phyloP scores from a whole-genome alignment of 2,113 vertebrate species.

The Buteo buteo region DNA sequence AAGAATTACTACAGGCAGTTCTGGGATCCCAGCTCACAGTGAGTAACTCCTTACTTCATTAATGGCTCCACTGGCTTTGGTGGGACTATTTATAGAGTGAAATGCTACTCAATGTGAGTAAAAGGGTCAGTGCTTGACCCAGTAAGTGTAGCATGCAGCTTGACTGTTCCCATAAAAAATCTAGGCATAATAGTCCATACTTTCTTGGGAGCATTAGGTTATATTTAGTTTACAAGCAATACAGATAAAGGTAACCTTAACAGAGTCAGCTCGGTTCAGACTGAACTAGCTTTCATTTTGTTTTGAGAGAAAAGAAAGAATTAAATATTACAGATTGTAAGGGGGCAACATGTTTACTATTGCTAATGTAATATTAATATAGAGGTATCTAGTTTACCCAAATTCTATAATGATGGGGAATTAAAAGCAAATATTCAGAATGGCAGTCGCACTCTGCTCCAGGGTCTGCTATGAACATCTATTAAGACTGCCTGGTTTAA shows the following conservation, averaged over 20 bases:
- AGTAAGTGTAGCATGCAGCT: not conserved
- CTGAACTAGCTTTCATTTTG: constrained; percentile 37
- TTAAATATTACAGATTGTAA: constrained; percentile 35
- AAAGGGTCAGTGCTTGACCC: not conserved
- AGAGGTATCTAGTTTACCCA: constrained; percentile 24
- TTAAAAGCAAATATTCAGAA: constrained; percentile 43
- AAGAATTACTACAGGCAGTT: not conserved
- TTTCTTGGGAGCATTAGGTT: not conserved
- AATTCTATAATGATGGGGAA: constrained; percentile 20
- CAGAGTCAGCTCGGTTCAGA: not conserved
- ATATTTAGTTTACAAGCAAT: constrained; percentile 31
- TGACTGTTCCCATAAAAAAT: not conserved
- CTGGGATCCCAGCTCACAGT: not conserved
- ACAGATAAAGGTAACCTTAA: constrained; percentile 15
- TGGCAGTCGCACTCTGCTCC: constrained; percentile 4
- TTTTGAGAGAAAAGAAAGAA: constrained; percentile 15
- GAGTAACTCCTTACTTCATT: not conserved
- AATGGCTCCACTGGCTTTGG: not conserved
- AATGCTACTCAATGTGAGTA: not conserved
- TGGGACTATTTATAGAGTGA: not conserved
- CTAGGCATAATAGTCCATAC: not conserved
- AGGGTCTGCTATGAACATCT: constrained; percentile 17
- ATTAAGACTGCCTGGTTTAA: constrained; percentile 41
- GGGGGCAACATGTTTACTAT: not conserved
- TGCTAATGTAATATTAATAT: constrained; percentile 16